Evolutionary conservation across 2,113 vertebrate species (phyloP), one percentile per base, ranked within the genome.

Genomic region (Dasyornis broadbenti): DNA sequence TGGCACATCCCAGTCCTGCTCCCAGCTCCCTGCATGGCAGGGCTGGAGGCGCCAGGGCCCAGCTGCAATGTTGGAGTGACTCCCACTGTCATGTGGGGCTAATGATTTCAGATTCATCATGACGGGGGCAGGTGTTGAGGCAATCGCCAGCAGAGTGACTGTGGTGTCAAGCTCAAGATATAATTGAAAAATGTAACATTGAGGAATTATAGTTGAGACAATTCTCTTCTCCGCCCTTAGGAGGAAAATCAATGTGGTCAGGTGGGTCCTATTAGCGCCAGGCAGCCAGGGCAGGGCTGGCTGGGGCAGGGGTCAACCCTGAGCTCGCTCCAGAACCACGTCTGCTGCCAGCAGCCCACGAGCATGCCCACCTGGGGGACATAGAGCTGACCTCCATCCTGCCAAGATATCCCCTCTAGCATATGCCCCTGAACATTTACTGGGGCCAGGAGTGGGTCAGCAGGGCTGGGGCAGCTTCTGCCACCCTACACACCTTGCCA

Each of bases 111-210:
- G 96, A 89, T 96, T 54, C 96, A 86, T 97, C 96, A 95, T 21
- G 11, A 94, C 40, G 3, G 95, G 92, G 92, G 70, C 83, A 85
- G 96, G 70, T 94, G 94, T 69, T 63, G 92, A 66, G 68, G 96
- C 94, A 91, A 95, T 95, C 35, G 60, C 83, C 2, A 3, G 84
- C 90, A 69, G 90, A 94, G 89, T 90, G 90, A 93, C 95, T 78
- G 95, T 20, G 59, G 82, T 92, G 96, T 97, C 97, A 97, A 71
- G 86, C 92, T 70, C 92, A 83, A 94, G 90, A 93, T 95, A 96
- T 97, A 97, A 97, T 96, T 97, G 97, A 97, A 97, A 97, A 96
- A 95, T 96, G 96, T 89, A 95, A 96, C 86, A 2, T 93, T 96
- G 95, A 96, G 95, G 96, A 97, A 95, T 97, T 97, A 95, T 90